phyloP scores from a whole-genome alignment of 2,888 invertebrate species.

The Elgonia sp. region DNA sequence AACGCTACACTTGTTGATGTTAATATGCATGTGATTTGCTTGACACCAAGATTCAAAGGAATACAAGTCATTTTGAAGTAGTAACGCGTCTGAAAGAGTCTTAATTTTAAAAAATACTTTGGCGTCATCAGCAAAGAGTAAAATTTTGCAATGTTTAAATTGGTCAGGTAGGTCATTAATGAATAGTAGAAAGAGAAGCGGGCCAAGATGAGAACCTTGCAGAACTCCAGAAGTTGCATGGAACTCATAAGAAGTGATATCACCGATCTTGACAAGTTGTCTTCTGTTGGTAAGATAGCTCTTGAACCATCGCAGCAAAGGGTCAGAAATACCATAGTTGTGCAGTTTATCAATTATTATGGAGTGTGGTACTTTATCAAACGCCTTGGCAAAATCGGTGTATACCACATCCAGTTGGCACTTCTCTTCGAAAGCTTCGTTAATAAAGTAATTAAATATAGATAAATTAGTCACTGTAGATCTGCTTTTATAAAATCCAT shows the following conservation, averaged over 20 bases:
- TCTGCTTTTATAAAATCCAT: background rate
- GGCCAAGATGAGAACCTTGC: too few species aligned
- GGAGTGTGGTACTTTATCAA: too few species aligned
- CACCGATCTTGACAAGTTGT: background rate
- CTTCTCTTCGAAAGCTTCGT: too few species aligned
- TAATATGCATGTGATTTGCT: background rate
- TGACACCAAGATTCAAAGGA: background rate
- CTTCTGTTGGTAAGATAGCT: background rate
- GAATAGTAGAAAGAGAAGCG: too few species aligned
- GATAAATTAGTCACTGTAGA: background rate
- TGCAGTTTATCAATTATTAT: background rate
- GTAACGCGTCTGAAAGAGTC: background rate
- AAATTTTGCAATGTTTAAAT: background rate
- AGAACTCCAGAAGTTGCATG: too few species aligned
- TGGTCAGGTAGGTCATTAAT: background rate
- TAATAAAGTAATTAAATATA: background rate
- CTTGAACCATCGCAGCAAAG: too few species aligned
- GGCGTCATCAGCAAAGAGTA: conserved; percentile 3
- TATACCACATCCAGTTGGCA: too few species aligned
- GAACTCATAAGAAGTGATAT: background rate
- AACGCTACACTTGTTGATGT: background rate
- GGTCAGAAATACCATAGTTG: background rate
- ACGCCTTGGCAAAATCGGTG: too few species aligned
- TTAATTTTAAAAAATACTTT: background rate
- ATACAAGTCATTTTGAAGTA: background rate